These are phyloP conservation scores for Melikaiella ostensackeni DNA, from an alignment of 2,888 invertebrate species.

Conservation along the genomic window DNA sequence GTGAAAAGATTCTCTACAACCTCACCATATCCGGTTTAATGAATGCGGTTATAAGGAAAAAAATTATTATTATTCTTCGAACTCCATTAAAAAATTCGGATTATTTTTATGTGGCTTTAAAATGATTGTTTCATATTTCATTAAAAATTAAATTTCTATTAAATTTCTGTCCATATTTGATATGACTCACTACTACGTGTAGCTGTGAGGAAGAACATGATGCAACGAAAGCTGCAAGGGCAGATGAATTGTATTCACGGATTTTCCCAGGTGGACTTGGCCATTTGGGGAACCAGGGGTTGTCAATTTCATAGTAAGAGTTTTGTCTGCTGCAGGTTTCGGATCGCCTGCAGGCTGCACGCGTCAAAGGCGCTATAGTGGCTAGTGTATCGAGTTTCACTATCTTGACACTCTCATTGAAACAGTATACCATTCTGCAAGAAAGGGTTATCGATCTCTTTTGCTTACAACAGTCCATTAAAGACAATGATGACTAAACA, in stretches of 20 bases:
- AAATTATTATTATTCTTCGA: no score
- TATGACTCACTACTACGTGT: no score
- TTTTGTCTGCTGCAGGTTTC: constrained; percentile 34
- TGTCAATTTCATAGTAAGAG: constrained; percentile 46
- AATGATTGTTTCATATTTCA: no score
- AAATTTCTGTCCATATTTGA: no score
- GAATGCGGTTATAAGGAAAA: no score
- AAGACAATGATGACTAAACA: constrained; percentile 1
- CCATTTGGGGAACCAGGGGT: constrained; percentile 22
- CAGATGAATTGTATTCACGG: constrained; percentile 40
- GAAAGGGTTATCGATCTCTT: constrained; percentile 59
- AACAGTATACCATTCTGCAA: constrained; percentile 59
- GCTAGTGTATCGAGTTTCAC: constrained; percentile 69
- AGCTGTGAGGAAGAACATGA: constrained; percentile 18
- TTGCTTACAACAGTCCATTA: constrained; percentile 46
- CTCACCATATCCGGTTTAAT: no score
- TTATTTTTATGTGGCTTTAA: no score
- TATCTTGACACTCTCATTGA: constrained; percentile 61
- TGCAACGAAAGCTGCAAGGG: constrained; percentile 11
- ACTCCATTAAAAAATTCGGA: no score
- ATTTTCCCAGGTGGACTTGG: constrained; percentile 21
- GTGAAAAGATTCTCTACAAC: no score
- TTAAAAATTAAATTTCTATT: no score
- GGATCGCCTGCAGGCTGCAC: constrained; percentile 52
- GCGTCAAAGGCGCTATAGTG: constrained; percentile 63